Base-by-base conservation (phyloP, 2,888 invertebrate genomes). In the Hetaerina titia region DNA sequence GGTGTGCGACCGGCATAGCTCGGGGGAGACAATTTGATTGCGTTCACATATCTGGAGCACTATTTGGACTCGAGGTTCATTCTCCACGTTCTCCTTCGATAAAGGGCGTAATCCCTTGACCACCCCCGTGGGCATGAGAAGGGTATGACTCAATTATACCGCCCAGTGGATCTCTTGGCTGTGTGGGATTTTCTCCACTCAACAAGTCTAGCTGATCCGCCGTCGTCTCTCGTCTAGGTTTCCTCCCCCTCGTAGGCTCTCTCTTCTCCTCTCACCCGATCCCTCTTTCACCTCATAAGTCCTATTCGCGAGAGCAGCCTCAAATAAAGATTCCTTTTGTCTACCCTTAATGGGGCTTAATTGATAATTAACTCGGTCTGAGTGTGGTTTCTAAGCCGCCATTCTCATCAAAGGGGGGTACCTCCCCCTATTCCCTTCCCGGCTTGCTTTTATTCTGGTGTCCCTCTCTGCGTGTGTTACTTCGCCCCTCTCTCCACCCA, bases 261-360 rank as follows among this genome's bases (percentile, higher is more conserved):
- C 31, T 81, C 13, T 31, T 31, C 31, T 13, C n/a, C 9, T n/a
- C 19, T 81, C 81, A 7, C 11, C 74, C 74, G 45, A 1, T 45
- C 45, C 45, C 4, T 45, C n/a, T 25, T 81, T 81, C 81, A 31
- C 81, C 31, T 81, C 81, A 81, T 81, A 31, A 81, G 81, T 22
- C 25, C 81, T 31, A 58, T 89, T 89, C 57, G 56, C 58, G 58
- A 58, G 56, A 58, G 56, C 56, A 58, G 19, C 57, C 58, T 56
- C 89, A n/a, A 89, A 89, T 58, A n/a, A 56, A 58, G 89, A 89
- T 57, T 56, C 56, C 89, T 89, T 89, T 89, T 89, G 89, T 89
- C 58, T 89, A 57, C n/a, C 89, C 57, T 81, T 81, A 81, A 81
- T 81, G 81, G 25, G 31, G 81, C 81, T 81, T 89, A 89, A 89